These are phyloP conservation scores for Myripristis murdjan DNA, from an alignment of 2,797 vertebrate species.

Conservation along the genomic window DNA sequence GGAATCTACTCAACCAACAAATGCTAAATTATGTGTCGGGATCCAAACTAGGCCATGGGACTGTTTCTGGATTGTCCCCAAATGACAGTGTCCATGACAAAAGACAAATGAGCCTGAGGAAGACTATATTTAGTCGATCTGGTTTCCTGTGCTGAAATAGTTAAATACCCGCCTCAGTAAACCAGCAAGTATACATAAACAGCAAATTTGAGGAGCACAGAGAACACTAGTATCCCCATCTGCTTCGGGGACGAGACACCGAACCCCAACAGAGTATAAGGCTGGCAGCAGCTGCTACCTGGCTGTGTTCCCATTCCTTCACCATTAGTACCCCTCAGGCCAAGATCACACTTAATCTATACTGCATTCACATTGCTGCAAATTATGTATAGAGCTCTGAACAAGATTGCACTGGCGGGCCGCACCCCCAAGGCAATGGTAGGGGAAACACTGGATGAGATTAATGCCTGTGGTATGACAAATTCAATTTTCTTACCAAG, in stretches of 20 bases:
- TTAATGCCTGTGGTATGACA: neutral
- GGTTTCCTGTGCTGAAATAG: constrained; percentile 12
- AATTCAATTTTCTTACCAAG: neutral
- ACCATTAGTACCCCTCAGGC: constrained; percentile 42
- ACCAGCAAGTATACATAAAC: constrained; percentile 32
- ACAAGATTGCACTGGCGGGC: constrained; percentile 10
- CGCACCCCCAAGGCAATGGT: constrained; percentile 4
- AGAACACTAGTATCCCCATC: constrained; percentile 63
- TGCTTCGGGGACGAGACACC: constrained; percentile 56
- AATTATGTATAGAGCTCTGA: neutral
- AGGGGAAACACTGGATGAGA: neutral
- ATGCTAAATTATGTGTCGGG: neutral
- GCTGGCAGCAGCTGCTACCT: constrained; percentile 63
- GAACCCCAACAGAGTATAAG: constrained; percentile 60
- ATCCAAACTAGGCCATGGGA: neutral
- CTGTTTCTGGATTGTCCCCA: neutral
- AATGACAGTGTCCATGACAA: neutral
- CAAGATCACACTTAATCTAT: constrained; percentile 40
- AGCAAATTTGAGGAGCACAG: constrained; percentile 30
- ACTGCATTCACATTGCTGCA: constrained; percentile 21
- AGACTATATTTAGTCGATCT: neutral
- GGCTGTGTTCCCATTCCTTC: constrained; percentile 56
- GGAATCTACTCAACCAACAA: neutral
- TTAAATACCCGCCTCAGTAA: constrained; percentile 5
- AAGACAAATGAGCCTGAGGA: constrained; percentile 3